Evolutionary conservation across 2,113 vertebrate species (phyloP).

Genomic region (Odontophorus gujanensis): DNA sequence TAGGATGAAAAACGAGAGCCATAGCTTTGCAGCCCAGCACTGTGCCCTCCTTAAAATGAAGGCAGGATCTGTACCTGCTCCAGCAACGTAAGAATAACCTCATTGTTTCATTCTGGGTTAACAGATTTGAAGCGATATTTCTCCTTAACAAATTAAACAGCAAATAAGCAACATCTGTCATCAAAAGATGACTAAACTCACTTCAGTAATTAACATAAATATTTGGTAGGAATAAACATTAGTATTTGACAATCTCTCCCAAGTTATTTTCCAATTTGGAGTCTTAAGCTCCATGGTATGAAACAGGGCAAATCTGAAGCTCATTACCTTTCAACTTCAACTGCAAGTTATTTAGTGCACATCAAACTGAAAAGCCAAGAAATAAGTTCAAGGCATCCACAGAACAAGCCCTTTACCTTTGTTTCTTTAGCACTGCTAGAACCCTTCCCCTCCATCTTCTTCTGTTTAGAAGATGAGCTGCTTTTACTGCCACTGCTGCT

Average conservation of each 20-base stretch:
- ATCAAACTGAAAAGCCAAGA: not conserved
- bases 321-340: not conserved
- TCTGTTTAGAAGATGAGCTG: conserved; percentile 89
- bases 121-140: not conserved
- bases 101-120: not conserved
- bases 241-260: not conserved
- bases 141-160: not conserved
- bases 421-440: conserved; percentile 84
- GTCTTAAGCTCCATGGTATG: fast-evolving
- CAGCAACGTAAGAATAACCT: not conserved
- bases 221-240: not conserved
- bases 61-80: not conserved
- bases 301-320: not conserved
- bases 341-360: not conserved
- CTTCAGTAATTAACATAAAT: not conserved
- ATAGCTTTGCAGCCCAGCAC: not conserved
- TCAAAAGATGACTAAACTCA: not conserved
- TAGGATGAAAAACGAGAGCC: not conserved
- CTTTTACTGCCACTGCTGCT: conserved; percentile 82
- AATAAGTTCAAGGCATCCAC: not conserved
- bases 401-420: conserved; percentile 80
- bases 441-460: conserved; percentile 90
- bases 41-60: not conserved
- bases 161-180: not conserved
- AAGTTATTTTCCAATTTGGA: not conserved